Conservation (phyloP, 2,888 invertebrate species). For the Amphiduros pacificus region DNA sequence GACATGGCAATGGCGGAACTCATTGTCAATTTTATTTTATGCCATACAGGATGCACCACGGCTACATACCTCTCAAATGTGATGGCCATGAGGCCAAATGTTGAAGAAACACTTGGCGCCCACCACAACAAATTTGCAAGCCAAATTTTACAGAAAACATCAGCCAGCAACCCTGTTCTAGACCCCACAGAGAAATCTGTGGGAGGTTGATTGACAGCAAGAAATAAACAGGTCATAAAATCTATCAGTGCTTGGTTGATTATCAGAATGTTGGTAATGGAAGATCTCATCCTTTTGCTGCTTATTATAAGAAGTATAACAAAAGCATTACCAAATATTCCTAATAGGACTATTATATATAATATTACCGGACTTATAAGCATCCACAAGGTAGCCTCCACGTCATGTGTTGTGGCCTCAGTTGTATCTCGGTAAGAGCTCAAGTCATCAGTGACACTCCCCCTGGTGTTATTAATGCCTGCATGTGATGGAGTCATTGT, state of each 20-base stretch:
- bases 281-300: background rate
- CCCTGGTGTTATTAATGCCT: too few relatives aligned
- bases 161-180: background rate
- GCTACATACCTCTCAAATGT: background rate
- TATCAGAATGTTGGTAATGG: background rate
- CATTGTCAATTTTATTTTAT: background rate
- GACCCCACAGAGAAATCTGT: background rate
- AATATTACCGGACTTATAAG: too few relatives aligned
- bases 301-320: background rate
- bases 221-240: background rate
- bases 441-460: too few relatives aligned
- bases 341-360: background rate
- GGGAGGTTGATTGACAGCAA: background rate
- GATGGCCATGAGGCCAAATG: background rate
- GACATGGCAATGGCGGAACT: too few relatives aligned
- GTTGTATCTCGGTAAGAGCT: too few relatives aligned
- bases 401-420: too few relatives aligned
- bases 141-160: background rate
- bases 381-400: too few relatives aligned
- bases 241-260: background rate
- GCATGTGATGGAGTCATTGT: too few relatives aligned
- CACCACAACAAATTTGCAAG: background rate
- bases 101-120: background rate
- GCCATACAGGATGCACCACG: slow-evolving; percentile 3
- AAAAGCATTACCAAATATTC: background rate